phyloP scores from a whole-genome alignment of 2,113 vertebrate genomes.

The Hoplias malabaricus region DNA sequence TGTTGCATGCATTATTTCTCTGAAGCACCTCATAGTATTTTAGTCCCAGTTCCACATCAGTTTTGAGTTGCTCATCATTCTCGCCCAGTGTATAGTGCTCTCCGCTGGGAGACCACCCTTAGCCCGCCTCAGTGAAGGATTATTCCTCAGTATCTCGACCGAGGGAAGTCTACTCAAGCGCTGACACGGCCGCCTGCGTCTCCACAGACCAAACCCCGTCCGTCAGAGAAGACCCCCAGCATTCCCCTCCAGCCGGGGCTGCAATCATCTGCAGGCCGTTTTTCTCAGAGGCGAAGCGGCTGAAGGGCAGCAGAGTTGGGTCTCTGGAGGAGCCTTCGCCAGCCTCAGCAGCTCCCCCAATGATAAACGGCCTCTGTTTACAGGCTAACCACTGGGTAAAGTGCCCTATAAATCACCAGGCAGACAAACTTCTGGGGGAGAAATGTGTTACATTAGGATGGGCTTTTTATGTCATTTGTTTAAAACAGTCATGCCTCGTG shows the following conservation, averaged over 20 bases:
- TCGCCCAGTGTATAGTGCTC: conserved; percentile 17
- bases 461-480: conserved; percentile 61
- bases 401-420: conserved; percentile 63
- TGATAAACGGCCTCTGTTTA: conserved; percentile 67
- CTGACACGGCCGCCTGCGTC: conserved; percentile 31
- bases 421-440: conserved; percentile 62
- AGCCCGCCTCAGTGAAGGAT: conserved; percentile 31
- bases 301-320: conserved; percentile 37
- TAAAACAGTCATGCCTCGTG: conserved; percentile 55
- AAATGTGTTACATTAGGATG: conserved; percentile 64
- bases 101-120: conserved; percentile 35
- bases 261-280: conserved; percentile 58
- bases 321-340: conserved; percentile 46
- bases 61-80: not conserved
- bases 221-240: conserved; percentile 47
- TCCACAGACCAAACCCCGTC: conserved; percentile 50
- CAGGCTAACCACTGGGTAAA: conserved; percentile 67
- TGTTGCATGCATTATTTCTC: conserved; percentile 59
- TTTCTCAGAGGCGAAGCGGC: conserved; percentile 16
- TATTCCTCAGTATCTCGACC: conserved; percentile 29
- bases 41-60: not conserved
- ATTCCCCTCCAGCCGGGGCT: conserved; percentile 48
- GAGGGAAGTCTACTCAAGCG: conserved; percentile 28
- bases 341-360: conserved; percentile 40
- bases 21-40: not conserved